These are phyloP conservation scores for Brachionus asplanchnoidis DNA, from an alignment of 1,140 invertebrate genomes.

Conservation along the genomic window DNA sequence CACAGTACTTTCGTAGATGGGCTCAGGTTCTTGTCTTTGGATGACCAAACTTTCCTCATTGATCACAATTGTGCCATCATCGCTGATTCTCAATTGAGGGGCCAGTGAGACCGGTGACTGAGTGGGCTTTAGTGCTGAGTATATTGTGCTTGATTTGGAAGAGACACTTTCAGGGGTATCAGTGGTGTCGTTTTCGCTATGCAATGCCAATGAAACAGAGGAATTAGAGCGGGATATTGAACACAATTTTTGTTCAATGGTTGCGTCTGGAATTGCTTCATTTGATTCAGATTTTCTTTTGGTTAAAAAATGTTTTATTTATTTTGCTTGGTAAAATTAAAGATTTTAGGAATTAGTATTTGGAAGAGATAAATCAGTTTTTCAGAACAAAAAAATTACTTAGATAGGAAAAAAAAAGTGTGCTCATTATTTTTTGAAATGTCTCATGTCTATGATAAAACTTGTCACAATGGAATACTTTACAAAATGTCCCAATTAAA, in stretches of 20 bases:
- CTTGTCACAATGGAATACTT: too few relatives aligned
- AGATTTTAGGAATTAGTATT: too few relatives aligned
- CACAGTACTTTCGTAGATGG: not conserved
- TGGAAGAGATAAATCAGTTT: too few relatives aligned
- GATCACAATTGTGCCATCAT: constrained; percentile 19
- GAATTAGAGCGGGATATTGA: not conserved
- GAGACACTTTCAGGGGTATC: not conserved
- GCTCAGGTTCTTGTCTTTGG: not conserved
- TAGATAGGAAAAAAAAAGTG: too few relatives aligned
- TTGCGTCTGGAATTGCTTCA: not conserved
- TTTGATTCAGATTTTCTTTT: not conserved
- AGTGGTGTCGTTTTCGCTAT: constrained; percentile 14
- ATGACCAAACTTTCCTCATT: constrained; percentile 41
- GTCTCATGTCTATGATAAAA: too few relatives aligned
- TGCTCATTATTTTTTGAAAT: too few relatives aligned
- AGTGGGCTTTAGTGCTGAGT: not conserved
- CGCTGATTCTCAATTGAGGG: constrained; percentile 38
- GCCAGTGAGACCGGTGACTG: not conserved
- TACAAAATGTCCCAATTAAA: too few relatives aligned
- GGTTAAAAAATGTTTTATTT: not conserved
- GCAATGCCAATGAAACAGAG: not conserved
- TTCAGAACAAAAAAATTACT: too few relatives aligned
- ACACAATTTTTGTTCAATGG: not conserved
- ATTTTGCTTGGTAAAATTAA: not conserved
- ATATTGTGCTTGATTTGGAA: constrained; percentile 14